Evolutionary conservation across 2,888 invertebrate species (phyloP), one percentile per base, ranked within the genome.

Genomic region (Eupithecia vulgata): DNA sequence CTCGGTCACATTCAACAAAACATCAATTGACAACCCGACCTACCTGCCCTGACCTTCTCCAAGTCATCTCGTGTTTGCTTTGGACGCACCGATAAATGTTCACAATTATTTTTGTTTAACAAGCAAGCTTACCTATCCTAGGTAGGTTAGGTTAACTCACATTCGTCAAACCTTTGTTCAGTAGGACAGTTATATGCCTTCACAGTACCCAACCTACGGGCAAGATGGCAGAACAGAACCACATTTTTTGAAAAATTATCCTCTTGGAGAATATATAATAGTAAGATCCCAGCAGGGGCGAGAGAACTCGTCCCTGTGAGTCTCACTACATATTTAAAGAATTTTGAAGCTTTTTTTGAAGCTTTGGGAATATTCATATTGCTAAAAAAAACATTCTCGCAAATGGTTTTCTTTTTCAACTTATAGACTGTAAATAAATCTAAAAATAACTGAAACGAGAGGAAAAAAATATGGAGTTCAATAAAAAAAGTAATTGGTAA

Each of bases 1-100:
- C 91, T 84, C 83, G 88, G 90, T 90, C 90, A 90, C 89, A 88
- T 89, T 90, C 88, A 88, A 81, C 87, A 87, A 88, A 88, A 88
- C 84, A 82, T 82, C 85, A 87, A 86, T 87, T 88, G 89, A 87
- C 87, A 85, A 83, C 81, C 76, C 86, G 85, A 87, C 87, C 87
- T 87, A 87, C 85, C 88, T 87, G 86, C 79, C 80, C 80, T 82
- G 85, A 85, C 85, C 86, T 85, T 78, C 81, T 81, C 76, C 78
- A 78, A 81, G 78, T 82, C 81, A 81, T 84, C 84, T 83, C 79
- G 76, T 79, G 74, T 79, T 82, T 79, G 62, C 61, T 61, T 61
- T 35, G 77, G 75, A 78, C 80, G 80, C 76, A 76, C 78, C 79
- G 73, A 76, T 76, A 72, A 72, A 72, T 64, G n/a, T 37, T 65